Base-by-base conservation (phyloP, 1,140 invertebrate species). In the Nasonia longicornis region DNA sequence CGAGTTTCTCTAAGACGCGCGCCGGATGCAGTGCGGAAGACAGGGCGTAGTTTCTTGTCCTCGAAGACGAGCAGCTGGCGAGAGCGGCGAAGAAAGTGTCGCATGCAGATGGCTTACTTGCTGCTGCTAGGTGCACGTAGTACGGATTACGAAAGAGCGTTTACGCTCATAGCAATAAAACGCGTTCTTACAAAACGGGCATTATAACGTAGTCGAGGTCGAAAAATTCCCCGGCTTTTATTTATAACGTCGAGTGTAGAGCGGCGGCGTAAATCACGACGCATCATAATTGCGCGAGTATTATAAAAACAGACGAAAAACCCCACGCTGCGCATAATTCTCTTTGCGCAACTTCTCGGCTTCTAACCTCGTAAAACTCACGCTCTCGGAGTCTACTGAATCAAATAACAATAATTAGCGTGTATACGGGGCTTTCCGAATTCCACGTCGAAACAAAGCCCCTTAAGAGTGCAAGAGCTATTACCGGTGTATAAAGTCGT, bases 341-440 rank as follows among this genome's bases (percentile, higher is more conserved):
- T 64, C 42, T 76, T 42, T 22, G 42, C n/a, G 58, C 16, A 58
- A 76, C 16, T 52, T 76, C 20, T 76, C 20, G 26, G 52, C 4
- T 58, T 67, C 64, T 31, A 48, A n/a, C 75, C 52, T 48, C 64
- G 35, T 67, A 77, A 69, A 76, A 66, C 52, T 76, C n/a, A 35
- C 35, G 35, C 64, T 8, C 35, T 8, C 14, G 26, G 71, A 76
- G 75, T 48, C 64, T 70, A 83, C 84, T 83, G 82, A 85, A 87
- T 86, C 84, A 84, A 85, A 86, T 84, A 86, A 86, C 84, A 86
- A 88, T 86, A 87, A 88, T 87, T 86, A 86, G 73, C 85, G 64
- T 35, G 42, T 58, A 75, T 26, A 6, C 31, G 31, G 76, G 81
- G 64, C 64, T 67, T 58, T 20, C 20, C 52, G 52, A 58, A 58